Conservation (phyloP, 2,797 vertebrate genomes). For the Acropternis orthonyx region DNA sequence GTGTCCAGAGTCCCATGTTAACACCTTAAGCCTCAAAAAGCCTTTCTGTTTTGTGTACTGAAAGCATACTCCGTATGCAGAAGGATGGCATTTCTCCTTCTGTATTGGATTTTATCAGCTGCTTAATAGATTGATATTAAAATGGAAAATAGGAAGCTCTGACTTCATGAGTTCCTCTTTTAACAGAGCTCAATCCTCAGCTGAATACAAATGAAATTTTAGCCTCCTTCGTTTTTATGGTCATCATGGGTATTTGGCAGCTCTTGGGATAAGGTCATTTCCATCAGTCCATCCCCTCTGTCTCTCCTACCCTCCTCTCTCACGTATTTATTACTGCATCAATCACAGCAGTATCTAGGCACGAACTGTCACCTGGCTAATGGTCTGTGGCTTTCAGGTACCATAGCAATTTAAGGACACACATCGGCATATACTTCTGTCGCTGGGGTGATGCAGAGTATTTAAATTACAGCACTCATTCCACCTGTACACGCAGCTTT, state of each 20-base stretch:
- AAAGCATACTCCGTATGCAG: not conserved
- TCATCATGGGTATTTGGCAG: not conserved
- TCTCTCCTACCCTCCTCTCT: not conserved
- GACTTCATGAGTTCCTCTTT: not conserved
- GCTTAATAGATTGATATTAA: not conserved
- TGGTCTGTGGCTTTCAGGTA: not conserved
- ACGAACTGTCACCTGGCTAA: not conserved
- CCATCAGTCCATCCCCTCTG: not conserved
- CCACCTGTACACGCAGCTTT: not conserved
- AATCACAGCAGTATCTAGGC: not conserved
- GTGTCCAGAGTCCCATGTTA: not conserved
- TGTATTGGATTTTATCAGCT: not conserved
- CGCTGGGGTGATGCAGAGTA: not conserved
- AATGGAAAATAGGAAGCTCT: not conserved
- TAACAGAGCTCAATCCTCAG: not conserved
- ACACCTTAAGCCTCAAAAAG: not conserved
- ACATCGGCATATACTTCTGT: not conserved
- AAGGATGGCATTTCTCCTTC: not conserved
- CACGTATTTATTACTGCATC: conserved; percentile 12
- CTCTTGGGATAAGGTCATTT: not conserved
- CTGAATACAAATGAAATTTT: not conserved
- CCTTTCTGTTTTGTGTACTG: not conserved
- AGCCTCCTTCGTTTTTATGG: not conserved
- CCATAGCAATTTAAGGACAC: not conserved
- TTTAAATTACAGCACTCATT: not conserved